Evolutionary conservation across 2,113 vertebrate species (phyloP).

Genomic region (Eleginops maclovinus): DNA sequence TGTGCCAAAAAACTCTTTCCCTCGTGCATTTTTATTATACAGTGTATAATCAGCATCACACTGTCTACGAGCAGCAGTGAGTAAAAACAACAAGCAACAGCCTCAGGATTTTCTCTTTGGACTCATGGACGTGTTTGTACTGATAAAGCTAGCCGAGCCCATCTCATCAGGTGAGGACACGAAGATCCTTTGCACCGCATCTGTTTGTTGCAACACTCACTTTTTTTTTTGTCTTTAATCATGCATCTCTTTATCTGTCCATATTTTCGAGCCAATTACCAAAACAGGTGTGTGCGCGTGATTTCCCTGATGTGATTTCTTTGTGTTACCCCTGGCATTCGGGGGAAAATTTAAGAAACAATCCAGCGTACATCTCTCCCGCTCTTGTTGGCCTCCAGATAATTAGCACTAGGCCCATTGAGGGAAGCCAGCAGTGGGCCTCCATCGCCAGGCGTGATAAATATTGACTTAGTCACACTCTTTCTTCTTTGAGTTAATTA

Average conservation of each 20-base stretch:
- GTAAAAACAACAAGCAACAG: not conserved
- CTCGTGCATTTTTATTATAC: not conserved
- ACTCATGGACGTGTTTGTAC: conserved; percentile 28
- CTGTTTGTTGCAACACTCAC: conserved; percentile 5
- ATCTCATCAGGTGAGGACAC: conserved; percentile 16
- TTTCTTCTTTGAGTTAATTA: conserved; percentile 80
- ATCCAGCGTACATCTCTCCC: conserved; percentile 51
- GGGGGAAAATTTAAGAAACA: conserved; percentile 67
- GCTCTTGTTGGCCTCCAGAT: conserved; percentile 72
- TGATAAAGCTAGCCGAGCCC: not conserved
- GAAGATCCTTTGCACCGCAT: not conserved
- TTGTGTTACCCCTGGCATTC: conserved; percentile 56
- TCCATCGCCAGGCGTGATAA: conserved; percentile 72
- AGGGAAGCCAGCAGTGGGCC: conserved; percentile 62
- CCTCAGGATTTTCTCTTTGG: not conserved
- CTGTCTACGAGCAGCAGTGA: not conserved
- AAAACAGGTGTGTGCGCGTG: conserved; percentile 36
- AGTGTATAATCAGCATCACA: not conserved
- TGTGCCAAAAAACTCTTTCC: not conserved
- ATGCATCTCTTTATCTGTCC: conserved; percentile 56
- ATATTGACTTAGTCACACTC: conserved; percentile 79
- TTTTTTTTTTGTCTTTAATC: conserved; percentile 50
- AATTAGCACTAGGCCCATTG: conserved; percentile 73
- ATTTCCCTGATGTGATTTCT: conserved; percentile 64
- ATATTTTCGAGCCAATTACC: conserved; percentile 55